Conservation (phyloP, 2,113 vertebrate species). For the Xenopus borealis region DNA sequence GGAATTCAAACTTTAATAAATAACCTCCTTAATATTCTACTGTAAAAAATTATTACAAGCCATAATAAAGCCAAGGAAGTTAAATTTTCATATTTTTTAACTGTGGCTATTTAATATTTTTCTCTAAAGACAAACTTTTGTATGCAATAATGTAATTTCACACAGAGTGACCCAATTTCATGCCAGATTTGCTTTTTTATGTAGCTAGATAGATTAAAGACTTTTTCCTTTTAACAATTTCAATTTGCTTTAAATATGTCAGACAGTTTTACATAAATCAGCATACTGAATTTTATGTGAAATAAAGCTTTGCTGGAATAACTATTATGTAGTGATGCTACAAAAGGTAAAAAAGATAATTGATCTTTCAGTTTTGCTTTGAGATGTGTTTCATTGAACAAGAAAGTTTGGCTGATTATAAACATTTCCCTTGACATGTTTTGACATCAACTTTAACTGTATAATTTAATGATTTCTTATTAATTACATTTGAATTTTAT, state of each 20-base stretch:
- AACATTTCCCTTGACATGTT: neutral
- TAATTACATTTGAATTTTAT: too few relatives aligned
- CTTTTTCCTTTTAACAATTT: conserved; percentile 39
- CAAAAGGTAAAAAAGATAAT: neutral
- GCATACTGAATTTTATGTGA: conserved; percentile 1
- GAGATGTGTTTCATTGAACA: neutral
- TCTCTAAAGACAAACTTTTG: conserved; percentile 25
- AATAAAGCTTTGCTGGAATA: conserved; percentile 10
- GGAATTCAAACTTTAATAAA: too few relatives aligned
- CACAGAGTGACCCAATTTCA: conserved; percentile 41
- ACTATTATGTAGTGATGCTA: conserved; percentile 13
- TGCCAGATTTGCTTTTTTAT: conserved; percentile 55
- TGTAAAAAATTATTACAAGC: conserved; percentile 1
- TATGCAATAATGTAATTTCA: conserved; percentile 32
- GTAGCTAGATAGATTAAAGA: conserved; percentile 53
- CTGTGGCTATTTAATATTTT: conserved; percentile 6
- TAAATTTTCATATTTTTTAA: conserved; percentile 21
- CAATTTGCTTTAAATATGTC: conserved; percentile 25
- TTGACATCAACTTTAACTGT: neutral
- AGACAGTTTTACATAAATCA: conserved; percentile 27
- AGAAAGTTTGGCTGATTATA: neutral
- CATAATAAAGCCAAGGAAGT: neutral
- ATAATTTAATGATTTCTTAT: too few relatives aligned
- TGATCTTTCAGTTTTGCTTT: neutral
- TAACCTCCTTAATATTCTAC: too few relatives aligned